Base-by-base conservation (phyloP, 1,140 invertebrate species). In the Apis florea region DNA sequence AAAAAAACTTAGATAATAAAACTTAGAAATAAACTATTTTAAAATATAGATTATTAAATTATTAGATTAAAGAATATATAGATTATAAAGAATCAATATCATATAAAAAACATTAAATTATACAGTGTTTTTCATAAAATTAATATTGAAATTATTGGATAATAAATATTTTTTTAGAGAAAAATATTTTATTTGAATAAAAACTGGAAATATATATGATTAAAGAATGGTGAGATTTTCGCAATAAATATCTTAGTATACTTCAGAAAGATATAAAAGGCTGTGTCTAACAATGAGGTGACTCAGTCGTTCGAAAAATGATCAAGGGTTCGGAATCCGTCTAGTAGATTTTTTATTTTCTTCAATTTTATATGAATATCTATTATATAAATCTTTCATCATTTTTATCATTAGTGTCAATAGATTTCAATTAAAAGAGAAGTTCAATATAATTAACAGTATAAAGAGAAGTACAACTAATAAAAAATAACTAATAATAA, bases 271-370 rank as follows among this genome's bases (percentile, higher is more conserved):
- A 63, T 81, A 81, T 81, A 81, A 81, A 81, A 81, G 79, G 54
- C 79, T 51, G 24, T 40, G 72, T 81, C 72, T 67, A 75, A 75
- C 63, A 51, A 81, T 53, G 71, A 81, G 61, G 79, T 75, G 72
- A 53, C 63, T 81, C 72, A 81, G 71, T 81, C 72, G 79, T 81
- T 75, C 79, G 72, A 81, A 81, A 75, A 81, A 81, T 72, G 71
- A 68, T 75, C 79, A 54, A 75, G 71, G 63, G 63, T 68, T 81
- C 72, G 40, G 72, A 67, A 81, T 81, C 79, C 59, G 53, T 74
- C 71, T 24, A 31, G 53, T 24, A 59, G 40, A 61, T 2, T 47
- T n/a, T n/a, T 58, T 12, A 56, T 53, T 53, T 51, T 74, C 49
- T 73, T 40, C 11, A 13, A 31, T 59, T 73, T 31, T 53, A 56